These are phyloP conservation scores for Zosterops lateralis DNA, from an alignment of 2,113 vertebrate species.

Conservation along the genomic window DNA sequence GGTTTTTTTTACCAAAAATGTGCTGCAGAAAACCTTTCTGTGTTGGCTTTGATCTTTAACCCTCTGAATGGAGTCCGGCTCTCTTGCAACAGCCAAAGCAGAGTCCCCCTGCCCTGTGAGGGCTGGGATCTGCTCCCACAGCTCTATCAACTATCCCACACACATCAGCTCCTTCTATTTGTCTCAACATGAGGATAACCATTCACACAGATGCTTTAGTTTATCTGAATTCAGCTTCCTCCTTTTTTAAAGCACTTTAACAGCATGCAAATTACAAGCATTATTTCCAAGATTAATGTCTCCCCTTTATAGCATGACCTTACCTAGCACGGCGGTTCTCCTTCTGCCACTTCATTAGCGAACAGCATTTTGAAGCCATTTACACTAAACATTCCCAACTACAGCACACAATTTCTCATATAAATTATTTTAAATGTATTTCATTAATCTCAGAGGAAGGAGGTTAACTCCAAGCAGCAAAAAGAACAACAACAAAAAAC, in stretches of 20 bases:
- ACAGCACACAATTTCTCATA: background rate
- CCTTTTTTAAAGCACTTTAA: background rate
- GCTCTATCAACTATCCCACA: fast-evolving
- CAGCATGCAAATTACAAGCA: background rate
- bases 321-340: background rate
- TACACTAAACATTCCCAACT: background rate
- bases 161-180: fast-evolving
- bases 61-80: background rate
- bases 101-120: background rate
- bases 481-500: background rate
- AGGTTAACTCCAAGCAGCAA: background rate
- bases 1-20: background rate
- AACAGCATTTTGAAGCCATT: background rate
- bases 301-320: background rate
- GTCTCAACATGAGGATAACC: background rate
- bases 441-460: background rate
- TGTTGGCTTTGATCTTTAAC: background rate
- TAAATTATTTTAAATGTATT: background rate
- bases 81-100: background rate
- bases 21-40: background rate
- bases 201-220: background rate
- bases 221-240: background rate
- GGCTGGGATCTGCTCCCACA: background rate
- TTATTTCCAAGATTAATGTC: background rate
- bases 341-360: background rate